These are phyloP conservation scores for Erebia palarica DNA, from an alignment of 2,888 invertebrate species.

Conservation along the genomic window DNA sequence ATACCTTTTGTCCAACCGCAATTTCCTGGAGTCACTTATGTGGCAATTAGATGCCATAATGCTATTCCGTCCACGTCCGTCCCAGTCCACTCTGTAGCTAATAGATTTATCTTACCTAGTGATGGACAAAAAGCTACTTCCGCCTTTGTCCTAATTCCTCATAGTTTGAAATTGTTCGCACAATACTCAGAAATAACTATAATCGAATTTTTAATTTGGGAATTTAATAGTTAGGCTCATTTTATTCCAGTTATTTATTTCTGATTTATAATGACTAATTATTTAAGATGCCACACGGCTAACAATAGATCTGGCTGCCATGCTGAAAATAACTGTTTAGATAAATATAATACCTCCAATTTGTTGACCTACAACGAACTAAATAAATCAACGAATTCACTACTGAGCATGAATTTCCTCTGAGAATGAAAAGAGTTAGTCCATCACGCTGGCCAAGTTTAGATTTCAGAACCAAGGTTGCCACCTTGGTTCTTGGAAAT, in stretches of 20 bases:
- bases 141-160: constrained; percentile 17
- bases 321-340: no score
- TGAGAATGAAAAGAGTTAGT: no score
- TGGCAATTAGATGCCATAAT: constrained; percentile 24
- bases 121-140: constrained; percentile 20
- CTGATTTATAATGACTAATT: no score
- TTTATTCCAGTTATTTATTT: neutral
- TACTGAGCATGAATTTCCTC: no score
- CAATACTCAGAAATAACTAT: neutral
- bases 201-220: neutral
- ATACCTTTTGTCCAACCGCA: constrained; percentile 7
- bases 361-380: neutral
- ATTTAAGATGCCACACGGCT: no score
- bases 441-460: no score
- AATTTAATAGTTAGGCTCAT: neutral
- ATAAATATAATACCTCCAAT: no score
- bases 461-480: no score
- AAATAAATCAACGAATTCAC: no score
- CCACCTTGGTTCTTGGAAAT: no score
- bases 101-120: constrained; percentile 25
- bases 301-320: no score
- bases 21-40: constrained; percentile 21
- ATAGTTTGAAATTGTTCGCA: constrained; percentile 7
- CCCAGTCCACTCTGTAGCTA: constrained; percentile 20
- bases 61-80: constrained; percentile 22